Evolutionary conservation across 1,140 invertebrate species (phyloP).

Genomic region (Elymnias hypermnestra): DNA sequence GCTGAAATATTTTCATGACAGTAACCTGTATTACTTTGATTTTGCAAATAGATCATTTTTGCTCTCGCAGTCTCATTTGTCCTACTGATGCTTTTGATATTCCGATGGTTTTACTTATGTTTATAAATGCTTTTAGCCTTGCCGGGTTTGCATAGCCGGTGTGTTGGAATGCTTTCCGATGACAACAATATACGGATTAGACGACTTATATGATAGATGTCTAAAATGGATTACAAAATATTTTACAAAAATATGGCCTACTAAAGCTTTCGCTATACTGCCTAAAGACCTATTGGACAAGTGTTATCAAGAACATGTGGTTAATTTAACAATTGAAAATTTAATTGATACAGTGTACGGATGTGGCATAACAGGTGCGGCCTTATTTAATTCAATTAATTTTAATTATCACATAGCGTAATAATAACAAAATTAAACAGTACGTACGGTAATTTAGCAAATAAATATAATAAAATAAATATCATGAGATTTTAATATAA

Average conservation of each 20-base stretch:
- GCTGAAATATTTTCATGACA: no score
- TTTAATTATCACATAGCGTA: no score
- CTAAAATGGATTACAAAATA: constrained; percentile 90
- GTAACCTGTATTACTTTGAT: no score
- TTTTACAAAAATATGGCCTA: constrained; percentile 91
- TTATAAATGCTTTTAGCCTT: constrained; percentile 80
- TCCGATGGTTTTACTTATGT: no score
- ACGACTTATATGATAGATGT: constrained; percentile 90
- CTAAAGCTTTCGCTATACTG: constrained; percentile 87
- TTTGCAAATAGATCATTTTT: no score
- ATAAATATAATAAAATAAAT: no score
- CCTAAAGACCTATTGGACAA: constrained; percentile 88
- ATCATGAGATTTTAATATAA: no score
- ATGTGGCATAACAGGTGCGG: constrained; percentile 51
- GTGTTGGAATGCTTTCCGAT: constrained; percentile 90
- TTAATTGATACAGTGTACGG: constrained; percentile 65
- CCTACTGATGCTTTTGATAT: no score
- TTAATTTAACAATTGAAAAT: constrained; percentile 78
- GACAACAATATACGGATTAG: constrained; percentile 88
- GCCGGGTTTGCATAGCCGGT: constrained; percentile 84
- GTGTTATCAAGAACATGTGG: constrained; percentile 88
- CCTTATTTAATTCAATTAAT: no score
- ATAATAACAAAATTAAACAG: no score
- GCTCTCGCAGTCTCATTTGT: no score
- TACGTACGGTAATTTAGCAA: no score